These are phyloP conservation scores for Antechinus stuartii DNA, from an alignment of 2,113 vertebrate genomes.

Conservation along the genomic window DNA sequence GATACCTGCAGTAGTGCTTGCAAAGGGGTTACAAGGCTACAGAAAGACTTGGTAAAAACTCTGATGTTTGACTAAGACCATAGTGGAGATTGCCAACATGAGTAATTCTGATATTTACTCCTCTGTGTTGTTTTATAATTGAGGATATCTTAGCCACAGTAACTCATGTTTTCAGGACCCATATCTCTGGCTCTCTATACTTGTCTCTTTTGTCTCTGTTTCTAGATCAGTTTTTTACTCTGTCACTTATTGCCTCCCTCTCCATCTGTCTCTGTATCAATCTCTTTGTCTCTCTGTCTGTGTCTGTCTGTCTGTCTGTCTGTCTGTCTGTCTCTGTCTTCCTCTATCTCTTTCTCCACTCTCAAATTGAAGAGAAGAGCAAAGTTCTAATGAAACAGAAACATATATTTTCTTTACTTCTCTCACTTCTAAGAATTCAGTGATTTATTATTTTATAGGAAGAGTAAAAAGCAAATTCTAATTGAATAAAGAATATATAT, in stretches of 20 bases:
- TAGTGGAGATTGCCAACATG: background rate
- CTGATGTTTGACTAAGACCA: background rate
- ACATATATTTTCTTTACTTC: background rate
- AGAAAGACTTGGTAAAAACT: background rate
- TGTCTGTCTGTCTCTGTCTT: background rate
- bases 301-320: too few species aligned
- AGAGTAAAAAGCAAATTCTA: background rate
- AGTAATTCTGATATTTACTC: background rate
- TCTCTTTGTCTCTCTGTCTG: background rate
- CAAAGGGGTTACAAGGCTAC: background rate
- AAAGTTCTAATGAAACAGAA: background rate
- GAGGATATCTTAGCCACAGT: constrained; percentile 26
- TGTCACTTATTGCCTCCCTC: background rate
- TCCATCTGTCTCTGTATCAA: background rate
- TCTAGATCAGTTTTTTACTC: background rate
- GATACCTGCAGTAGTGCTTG: background rate
- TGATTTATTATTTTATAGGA: constrained; percentile 3
- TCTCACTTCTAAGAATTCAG: background rate
- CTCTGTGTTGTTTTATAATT: background rate
- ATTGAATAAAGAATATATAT: constrained; percentile 2
- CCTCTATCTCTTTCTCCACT: background rate
- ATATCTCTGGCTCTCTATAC: constrained; percentile 20
- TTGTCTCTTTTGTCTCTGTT: background rate
- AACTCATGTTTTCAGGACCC: background rate
- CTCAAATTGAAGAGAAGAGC: background rate